These are phyloP conservation scores for Eriocheir sinensis DNA, from an alignment of 1,140 invertebrate genomes.

Conservation along the genomic window DNA sequence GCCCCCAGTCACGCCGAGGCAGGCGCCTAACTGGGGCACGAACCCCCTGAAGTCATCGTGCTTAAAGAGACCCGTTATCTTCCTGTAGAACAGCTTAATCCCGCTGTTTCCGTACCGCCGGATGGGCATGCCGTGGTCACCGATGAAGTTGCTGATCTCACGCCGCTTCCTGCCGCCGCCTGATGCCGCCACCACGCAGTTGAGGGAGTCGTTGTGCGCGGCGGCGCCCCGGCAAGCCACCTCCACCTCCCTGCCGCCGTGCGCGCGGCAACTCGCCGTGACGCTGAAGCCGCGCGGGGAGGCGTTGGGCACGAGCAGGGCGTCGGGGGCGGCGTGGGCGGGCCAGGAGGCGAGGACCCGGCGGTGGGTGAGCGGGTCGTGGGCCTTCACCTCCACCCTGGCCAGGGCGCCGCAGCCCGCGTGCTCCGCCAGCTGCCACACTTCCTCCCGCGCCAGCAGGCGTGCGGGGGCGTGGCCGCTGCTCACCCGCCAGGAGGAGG, in stretches of 20 bases:
- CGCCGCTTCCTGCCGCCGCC: not conserved
- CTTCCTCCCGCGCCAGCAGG: conserved; percentile 45
- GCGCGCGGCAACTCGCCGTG: conserved; percentile 5
- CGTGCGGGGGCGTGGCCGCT: conserved; percentile 42
- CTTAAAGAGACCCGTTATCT: conserved; percentile 11
- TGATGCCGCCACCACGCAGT: not conserved
- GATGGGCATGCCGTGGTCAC: conserved; percentile 14
- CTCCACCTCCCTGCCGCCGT: conserved; percentile 20
- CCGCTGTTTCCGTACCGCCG: not conserved
- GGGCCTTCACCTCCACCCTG: conserved; percentile 46
- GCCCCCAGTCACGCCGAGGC: conserved; percentile 70
- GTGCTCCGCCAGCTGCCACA: not conserved
- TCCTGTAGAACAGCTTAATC: not conserved
- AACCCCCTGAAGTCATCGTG: conserved; percentile 63
- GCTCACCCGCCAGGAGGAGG: conserved; percentile 35
- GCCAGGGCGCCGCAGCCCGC: not conserved
- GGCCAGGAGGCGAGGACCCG: not conserved
- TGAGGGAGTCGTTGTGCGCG: conserved; percentile 43
- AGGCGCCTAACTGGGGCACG: conserved; percentile 71
- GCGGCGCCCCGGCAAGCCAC: conserved; percentile 48
- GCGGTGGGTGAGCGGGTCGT: conserved; percentile 59
- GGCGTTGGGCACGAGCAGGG: conserved; percentile 54
- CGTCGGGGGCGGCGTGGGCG: not conserved
- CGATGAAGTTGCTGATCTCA: conserved; percentile 24
- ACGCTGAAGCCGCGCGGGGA: conserved; percentile 61